Evolutionary conservation across 2,113 vertebrate genomes (phyloP).

Genomic region (Cyanistes caeruleus): DNA sequence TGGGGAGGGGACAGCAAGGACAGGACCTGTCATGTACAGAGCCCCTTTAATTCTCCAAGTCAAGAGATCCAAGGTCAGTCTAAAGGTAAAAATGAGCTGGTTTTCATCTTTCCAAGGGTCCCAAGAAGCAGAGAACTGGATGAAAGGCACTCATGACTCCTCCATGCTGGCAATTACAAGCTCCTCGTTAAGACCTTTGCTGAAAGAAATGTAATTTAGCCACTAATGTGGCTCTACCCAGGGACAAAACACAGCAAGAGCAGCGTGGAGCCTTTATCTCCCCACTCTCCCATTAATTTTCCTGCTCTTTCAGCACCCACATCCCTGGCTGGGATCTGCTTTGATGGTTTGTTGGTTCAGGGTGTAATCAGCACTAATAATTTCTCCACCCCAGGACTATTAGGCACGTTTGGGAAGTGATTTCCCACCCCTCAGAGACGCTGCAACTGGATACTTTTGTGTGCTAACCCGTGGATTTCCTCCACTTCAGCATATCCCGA

Average conservation of each 20-base stretch:
- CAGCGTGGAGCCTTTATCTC: not conserved
- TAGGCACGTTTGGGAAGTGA: conserved; percentile 19
- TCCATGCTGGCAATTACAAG: not conserved
- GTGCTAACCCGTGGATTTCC: conserved; percentile 26
- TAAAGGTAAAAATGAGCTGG: not conserved
- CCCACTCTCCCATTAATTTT: not conserved
- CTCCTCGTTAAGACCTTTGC: not conserved
- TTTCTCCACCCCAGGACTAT: not conserved
- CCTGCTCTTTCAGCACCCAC: not conserved
- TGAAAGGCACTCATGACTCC: rapidly evolving
- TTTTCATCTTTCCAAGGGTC: not conserved
- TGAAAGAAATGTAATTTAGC: not conserved
- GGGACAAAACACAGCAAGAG: not conserved
- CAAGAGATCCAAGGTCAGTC: not conserved
- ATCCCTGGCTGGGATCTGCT: not conserved
- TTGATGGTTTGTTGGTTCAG: not conserved
- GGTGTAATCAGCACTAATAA: not conserved
- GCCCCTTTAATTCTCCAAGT: not conserved
- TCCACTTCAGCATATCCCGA: not conserved
- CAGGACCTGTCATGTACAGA: rapidly evolving
- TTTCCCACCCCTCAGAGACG: not conserved
- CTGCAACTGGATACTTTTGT: not conserved
- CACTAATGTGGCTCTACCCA: not conserved
- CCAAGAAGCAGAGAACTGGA: not conserved
- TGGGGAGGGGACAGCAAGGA: not conserved